These are phyloP conservation scores for Hylaeus volcanicus DNA, from an alignment of 1,140 invertebrate genomes.

Conservation along the genomic window DNA sequence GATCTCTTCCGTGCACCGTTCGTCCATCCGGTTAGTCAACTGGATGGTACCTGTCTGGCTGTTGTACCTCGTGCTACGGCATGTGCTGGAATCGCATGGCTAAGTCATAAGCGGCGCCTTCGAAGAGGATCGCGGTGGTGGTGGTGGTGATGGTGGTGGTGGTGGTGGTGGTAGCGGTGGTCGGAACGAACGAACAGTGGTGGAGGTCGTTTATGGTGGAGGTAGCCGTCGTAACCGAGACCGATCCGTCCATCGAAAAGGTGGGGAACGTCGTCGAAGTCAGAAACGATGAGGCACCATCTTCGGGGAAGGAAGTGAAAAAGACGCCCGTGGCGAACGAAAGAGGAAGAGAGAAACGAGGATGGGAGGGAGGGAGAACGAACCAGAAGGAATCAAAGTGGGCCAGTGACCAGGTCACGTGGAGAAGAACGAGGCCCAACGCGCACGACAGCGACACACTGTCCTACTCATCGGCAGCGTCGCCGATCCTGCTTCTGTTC, in stretches of 20 bases:
- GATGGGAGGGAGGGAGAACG: constrained; percentile 38
- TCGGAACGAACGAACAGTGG: constrained; percentile 48
- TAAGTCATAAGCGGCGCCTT: constrained; percentile 71
- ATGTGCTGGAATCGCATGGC: constrained; percentile 76
- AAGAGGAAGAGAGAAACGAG: constrained; percentile 34
- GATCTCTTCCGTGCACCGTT: constrained; percentile 72
- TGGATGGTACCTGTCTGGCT: constrained; percentile 79
- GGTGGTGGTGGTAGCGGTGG: constrained; percentile 43
- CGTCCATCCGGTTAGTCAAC: constrained; percentile 77
- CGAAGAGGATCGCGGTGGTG: constrained; percentile 41
- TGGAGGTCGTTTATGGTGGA: constrained; percentile 66
- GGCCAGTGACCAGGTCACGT: constrained; percentile 79
- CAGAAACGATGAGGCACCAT: constrained; percentile 25
- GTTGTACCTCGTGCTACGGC: constrained; percentile 71
- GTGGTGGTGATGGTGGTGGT: constrained; percentile 54
- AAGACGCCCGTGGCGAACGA: background rate
- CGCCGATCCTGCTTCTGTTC: constrained; percentile 62
- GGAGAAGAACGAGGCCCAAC: constrained; percentile 76
- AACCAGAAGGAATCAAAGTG: constrained; percentile 76
- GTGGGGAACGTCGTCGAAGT: constrained; percentile 31
- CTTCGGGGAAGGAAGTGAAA: constrained; percentile 24
- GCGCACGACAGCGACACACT: constrained; percentile 79
- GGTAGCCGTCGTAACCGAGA: constrained; percentile 52
- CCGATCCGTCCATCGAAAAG: constrained; percentile 52
- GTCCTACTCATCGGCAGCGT: constrained; percentile 77